Percentiles rank a stretch among this genome's conserved stretches.
These are phyloP conservation scores for Hydrotaea diabolus DNA, from an alignment of 2,888 invertebrate species.

Conservation along the genomic window DNA sequence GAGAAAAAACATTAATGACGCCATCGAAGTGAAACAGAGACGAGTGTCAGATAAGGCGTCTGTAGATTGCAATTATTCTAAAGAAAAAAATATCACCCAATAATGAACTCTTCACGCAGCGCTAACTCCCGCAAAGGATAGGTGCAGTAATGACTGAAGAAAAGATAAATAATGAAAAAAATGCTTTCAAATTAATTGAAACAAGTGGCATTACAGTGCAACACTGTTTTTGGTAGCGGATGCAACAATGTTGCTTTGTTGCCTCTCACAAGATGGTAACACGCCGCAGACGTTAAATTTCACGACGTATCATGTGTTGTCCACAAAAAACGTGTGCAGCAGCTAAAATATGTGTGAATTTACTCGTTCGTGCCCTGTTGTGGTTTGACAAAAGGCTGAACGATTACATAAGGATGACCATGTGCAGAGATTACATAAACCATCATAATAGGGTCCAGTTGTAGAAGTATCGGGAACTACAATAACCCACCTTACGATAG, in stretches of 20 bases:
- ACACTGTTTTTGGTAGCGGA: constrained; percentile 37
- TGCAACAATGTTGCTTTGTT: constrained; percentile 47
- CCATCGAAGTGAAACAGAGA: constrained; percentile 20
- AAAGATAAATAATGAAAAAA: not conserved
- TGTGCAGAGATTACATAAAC: too few species aligned
- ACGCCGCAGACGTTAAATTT: not conserved
- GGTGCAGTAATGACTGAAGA: constrained; percentile 10
- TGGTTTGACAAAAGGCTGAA: not conserved
- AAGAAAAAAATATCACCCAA: not conserved
- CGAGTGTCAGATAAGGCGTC: constrained; percentile 32
- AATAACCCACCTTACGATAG: too few species aligned
- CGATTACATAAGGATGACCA: not conserved
- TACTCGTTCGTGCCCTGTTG: not conserved
- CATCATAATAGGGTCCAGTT: too few species aligned
- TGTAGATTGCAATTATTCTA: not conserved
- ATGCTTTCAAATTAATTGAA: constrained; percentile 12
- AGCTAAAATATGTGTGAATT: not conserved
- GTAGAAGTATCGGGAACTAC: too few species aligned
- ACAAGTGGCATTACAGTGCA: constrained; percentile 40
- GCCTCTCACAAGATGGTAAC: not conserved
- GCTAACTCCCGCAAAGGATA: not conserved
- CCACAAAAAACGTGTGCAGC: not conserved
- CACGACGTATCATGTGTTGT: not conserved
- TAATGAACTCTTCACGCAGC: constrained; percentile 17
- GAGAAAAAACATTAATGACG: constrained; percentile 1